Base-by-base conservation (phyloP, 2,888 invertebrate species). In the Neoascia interrupta region DNA sequence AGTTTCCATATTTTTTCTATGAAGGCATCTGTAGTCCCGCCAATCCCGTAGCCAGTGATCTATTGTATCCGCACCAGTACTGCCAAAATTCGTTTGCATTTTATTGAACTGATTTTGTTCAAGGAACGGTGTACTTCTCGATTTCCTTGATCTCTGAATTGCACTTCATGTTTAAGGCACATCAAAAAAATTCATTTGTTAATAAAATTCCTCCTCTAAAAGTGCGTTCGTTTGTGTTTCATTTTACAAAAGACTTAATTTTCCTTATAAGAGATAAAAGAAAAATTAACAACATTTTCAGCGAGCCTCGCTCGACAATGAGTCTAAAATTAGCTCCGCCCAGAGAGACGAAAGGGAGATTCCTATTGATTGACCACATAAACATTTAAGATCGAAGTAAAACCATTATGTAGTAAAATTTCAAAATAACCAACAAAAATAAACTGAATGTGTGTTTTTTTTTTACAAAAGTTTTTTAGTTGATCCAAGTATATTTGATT, bases 91-190 rank as follows among this genome's bases (percentile, higher is more conserved):
- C 69, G 72, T 79, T 73, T 43, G 66, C 79, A 79, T 79, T 79
- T 73, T 79, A 61, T 61, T 54, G 21, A 60, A 61, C 43, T 66
- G 73, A 79, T 66, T 61, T 66, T n/a, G n/a, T n/a, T n/a, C n/a
- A n/a, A n/a, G n/a, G n/a, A n/a, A n/a, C n/a, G n/a, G 15, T 31
- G 28, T 34, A 63, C 34, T 10, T 16, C 21, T 15, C 23, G 49
- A 63, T 41, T 54, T 54, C 11, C 11, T 37, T 54, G 8, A 11
- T 19, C 58, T 37, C 15, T 53, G 39, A 58, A 54, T 58, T 41
- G 64, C 64, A 60, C 64, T 64, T 72, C 76, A 76, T 76, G 51
- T 16, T 72, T 76, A 76, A 76, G 76, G 72, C 76, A 76, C 76
- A 47, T 76, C 15, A 37, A 45, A 16, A n/a, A 51, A 51, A 31